phyloP scores from a whole-genome alignment of 2,888 invertebrate genomes.

The Parapristionchus giblindavisi region DNA sequence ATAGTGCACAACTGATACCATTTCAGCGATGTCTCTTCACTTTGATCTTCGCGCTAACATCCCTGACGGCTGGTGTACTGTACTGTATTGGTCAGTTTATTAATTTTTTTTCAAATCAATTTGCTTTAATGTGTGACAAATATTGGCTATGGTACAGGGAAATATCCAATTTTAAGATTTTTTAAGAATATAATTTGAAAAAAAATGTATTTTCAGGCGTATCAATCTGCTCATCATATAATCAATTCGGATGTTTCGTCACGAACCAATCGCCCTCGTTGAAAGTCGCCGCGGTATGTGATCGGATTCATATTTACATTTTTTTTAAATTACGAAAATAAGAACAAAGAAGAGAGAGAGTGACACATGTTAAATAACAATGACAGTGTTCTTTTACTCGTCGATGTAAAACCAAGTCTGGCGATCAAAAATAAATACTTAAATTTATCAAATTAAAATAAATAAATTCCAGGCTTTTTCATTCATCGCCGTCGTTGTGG shows the following conservation, averaged over 20 bases:
- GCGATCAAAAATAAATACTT: too few relatives aligned
- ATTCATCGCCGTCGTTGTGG: conserved; percentile 39
- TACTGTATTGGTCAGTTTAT: conserved; percentile 26
- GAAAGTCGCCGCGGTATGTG: conserved; percentile 43
- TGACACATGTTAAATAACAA: too few relatives aligned
- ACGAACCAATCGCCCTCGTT: conserved; percentile 39
- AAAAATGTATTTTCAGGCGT: too few relatives aligned
- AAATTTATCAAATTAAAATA: too few relatives aligned
- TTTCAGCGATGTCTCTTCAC: conserved; percentile 32
- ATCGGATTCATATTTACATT: too few relatives aligned
- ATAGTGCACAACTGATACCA: too few relatives aligned
- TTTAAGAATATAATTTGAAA: neutral
- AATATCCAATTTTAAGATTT: neutral
- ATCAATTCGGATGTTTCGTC: conserved; percentile 42
- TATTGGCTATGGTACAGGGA: neutral
- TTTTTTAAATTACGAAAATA: neutral
- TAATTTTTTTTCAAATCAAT: too few relatives aligned
- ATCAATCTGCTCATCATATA: conserved; percentile 39
- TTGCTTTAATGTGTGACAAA: neutral
- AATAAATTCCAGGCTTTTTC: conserved; percentile 40
- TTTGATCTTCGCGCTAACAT: conserved; percentile 9
- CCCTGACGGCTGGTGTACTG: conserved; percentile 28
- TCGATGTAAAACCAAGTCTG: too few relatives aligned
- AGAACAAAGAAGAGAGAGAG: too few relatives aligned
- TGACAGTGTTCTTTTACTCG: neutral